These are phyloP conservation scores for Neolamprologus sp. DNA, from an alignment of 2,113 vertebrate genomes.

Conservation along the genomic window DNA sequence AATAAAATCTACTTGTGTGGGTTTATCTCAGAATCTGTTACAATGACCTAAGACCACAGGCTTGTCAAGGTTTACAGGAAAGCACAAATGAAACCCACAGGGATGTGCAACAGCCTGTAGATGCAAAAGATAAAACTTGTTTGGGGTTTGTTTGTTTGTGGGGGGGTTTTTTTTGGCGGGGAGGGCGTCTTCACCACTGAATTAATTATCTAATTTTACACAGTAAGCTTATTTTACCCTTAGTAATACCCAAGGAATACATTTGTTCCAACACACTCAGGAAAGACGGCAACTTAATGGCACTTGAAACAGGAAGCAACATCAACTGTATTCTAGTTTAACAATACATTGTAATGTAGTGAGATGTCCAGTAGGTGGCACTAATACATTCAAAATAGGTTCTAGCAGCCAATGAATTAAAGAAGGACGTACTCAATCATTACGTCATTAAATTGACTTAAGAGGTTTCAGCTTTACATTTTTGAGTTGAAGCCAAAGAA, in stretches of 20 bases:
- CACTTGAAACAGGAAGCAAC: neutral
- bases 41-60: neutral
- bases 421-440: neutral
- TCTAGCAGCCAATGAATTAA: neutral
- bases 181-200: neutral
- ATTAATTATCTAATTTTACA: neutral
- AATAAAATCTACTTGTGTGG: neutral
- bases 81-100: neutral
- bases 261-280: neutral
- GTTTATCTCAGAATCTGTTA: neutral
- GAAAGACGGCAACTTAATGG: neutral
- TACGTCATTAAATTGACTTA: neutral
- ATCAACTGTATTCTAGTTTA: neutral
- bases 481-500: neutral
- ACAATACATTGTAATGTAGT: neutral
- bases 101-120: neutral
- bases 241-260: neutral
- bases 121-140: neutral
- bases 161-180: fast-evolving
- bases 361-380: slow-evolving; percentile 1
- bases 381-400: neutral
- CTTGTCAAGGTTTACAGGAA: neutral
- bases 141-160: neutral
- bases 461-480: neutral
- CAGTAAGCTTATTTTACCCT: neutral